Percentiles rank a stretch among this genome's conserved stretches.
phyloP scores from a whole-genome alignment of 2,888 invertebrate species.

The Drosophila hamatofila region DNA sequence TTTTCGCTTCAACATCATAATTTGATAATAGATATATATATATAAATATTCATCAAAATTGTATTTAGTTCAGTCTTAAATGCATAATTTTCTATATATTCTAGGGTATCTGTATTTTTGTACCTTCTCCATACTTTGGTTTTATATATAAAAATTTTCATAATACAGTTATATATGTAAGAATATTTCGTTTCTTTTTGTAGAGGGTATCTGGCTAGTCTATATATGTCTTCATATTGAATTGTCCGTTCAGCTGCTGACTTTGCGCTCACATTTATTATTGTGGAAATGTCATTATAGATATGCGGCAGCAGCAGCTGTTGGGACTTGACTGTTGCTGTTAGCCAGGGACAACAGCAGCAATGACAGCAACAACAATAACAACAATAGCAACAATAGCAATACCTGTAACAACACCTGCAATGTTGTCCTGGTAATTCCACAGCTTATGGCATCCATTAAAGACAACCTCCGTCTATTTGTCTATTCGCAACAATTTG shows the following conservation, averaged over 20 bases:
- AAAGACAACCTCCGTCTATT: slow-evolving; percentile 20
- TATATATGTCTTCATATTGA: background rate
- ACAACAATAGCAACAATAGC: background rate
- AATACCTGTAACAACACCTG: slow-evolving; percentile 3
- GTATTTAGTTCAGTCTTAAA: too few species aligned
- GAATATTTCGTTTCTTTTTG: too few species aligned
- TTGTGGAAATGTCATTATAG: background rate
- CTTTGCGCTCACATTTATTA: slow-evolving; percentile 9
- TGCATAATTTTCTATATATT: background rate
- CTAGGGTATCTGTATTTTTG: background rate
- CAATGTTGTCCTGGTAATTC: slow-evolving; percentile 17
- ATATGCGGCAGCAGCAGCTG: slow-evolving; percentile 10
- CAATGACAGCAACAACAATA: background rate
- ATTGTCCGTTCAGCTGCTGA: background rate
- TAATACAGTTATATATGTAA: background rate
- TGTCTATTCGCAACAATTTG: slow-evolving; percentile 22
- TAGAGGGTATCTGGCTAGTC: background rate
- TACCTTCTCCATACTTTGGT: too few species aligned
- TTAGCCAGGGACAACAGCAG: background rate
- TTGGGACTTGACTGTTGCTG: slow-evolving; percentile 5
- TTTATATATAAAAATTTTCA: background rate
- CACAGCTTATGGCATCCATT: slow-evolving; percentile 25
- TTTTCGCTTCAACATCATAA: too few species aligned
- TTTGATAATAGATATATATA: too few species aligned
- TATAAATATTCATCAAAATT: background rate